Evolutionary conservation across 2,797 vertebrate genomes (phyloP).

Genomic region (Phataginus tetradactyla): DNA sequence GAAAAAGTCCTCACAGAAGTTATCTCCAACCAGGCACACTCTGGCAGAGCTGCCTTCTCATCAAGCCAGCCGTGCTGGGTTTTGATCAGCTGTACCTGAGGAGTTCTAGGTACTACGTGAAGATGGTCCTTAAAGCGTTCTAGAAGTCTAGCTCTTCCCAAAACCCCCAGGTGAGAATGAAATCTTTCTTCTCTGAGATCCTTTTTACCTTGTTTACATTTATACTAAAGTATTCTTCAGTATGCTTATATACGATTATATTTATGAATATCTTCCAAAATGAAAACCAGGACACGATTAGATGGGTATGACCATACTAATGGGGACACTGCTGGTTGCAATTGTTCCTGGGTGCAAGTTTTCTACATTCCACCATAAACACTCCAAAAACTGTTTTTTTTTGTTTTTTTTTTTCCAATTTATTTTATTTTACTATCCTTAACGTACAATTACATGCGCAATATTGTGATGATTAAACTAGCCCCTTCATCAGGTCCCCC

Average conservation of each 20-base stretch:
- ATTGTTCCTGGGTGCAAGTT: not conserved
- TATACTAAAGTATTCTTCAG: not conserved
- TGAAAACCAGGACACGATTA: not conserved
- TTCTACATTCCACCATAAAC: too few species aligned
- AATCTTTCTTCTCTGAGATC: not conserved
- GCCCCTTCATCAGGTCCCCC: too few species aligned
- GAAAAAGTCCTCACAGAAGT: not conserved
- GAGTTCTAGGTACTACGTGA: not conserved
- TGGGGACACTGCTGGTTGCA: rapidly evolving
- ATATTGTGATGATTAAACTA: too few species aligned
- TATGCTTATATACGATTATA: not conserved
- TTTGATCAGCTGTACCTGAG: not conserved
- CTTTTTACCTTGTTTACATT: not conserved
- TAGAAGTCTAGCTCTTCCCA: too few species aligned
- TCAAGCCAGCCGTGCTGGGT: not conserved
- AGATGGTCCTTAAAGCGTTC: not conserved
- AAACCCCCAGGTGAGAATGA: not conserved
- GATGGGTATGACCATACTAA: not conserved
- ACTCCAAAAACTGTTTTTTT: not conserved
- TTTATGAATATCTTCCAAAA: not conserved
- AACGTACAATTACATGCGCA: too few species aligned
- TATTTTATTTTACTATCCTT: too few species aligned
- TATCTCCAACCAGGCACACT: not conserved
- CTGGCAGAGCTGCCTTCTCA: not conserved
- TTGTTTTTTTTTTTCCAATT: too few species aligned